Evolutionary conservation across 1,140 invertebrate genomes (phyloP), one percentile per base, ranked within the genome.

Genomic region (Rhopalosiphum maidis): DNA sequence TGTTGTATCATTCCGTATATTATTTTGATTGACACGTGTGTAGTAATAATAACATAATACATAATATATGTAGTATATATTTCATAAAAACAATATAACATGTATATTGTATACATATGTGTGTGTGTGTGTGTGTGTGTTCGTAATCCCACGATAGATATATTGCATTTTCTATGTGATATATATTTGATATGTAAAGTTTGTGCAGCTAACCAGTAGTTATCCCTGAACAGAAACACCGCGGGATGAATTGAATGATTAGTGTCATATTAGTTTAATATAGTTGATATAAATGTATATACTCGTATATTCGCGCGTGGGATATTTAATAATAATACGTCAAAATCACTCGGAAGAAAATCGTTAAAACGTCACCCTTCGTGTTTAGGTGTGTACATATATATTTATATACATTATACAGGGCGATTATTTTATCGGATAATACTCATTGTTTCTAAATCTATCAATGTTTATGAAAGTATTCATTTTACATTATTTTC

Each of bases 271-370:
- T 77, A 18, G 60, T 77, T 77, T 77, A 77, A 77, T 77, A 18
- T 18, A n/a, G 60, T 77, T 68, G 60, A 1, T 30, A 23, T 46
- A 46, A 46, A 51, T 51, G 48, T 68, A 0, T 60, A 60, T 9
- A 30, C 60, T n/a, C 11, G 30, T n/a, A n/a, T n/a, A 6, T n/a
- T 77, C n/a, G 60, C 15, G 30, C n/a, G 60, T 18, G 60, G 18
- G n/a, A 77, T 77, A 77, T 77, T 77, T 77, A 77, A 77, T 77
- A n/a, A 77, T n/a, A 21, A 77, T 77, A 77, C 30, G 60, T n/a
- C 60, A 77, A 77, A n/a, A 77, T 35, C 60, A n/a, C 60, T 77
- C 60, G 60, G 60, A n/a, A 77, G 60, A n/a, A 77, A 77, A 77
- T 77, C 30, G 18, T 77, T 77, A 77, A 77, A 77, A 77, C 60